Base-by-base conservation (phyloP, 1,140 invertebrate genomes). In the Lepidostoma basale region DNA sequence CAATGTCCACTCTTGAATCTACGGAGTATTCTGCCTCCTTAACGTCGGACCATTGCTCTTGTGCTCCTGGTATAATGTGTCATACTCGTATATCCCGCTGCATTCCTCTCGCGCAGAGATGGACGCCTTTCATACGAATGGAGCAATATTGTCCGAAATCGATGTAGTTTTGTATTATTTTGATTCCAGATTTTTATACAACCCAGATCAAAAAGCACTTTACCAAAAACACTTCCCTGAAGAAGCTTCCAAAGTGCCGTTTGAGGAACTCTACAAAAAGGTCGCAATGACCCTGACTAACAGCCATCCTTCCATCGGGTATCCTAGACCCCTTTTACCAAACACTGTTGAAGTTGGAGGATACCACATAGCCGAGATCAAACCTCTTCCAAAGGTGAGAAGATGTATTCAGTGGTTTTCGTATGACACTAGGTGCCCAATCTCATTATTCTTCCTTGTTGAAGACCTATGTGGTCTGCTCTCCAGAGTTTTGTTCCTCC, bases 321-420 rank as follows among this genome's bases (percentile, higher is more conserved):
- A 60, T 3, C 49, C 44, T 18, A 28, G 68, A 23, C 68, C 68
- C 14, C 12, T 69, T 6, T 18, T 65, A 12, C 68, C 68, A n/a
- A 64, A 69, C 25, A 18, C 52, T 20, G 28, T 69, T 14, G 68
- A 69, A 39, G 30, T 69, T 49, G 62, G 62, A 33, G 68, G 68
- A 14, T 64, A 59, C 56, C 62, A 69, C 30, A 60, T 69, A 18
- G 40, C n/a, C 30, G 40, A 69, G 16, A 12, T 56, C 1, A 40
- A 63, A 28, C 47, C 67, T 20, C 26, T 69, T 14, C 67, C 67
- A 25, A 28, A 69, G 26, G 67, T 69, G n/a, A n/a, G n/a, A n/a
- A n/a, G n/a, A n/a, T n/a, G n/a, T n/a, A n/a, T n/a, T n/a, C 56
- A 52, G 4, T 47, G 28, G 20, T 18, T 20, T 3, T 10, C 18